Base-by-base conservation (phyloP, 1,140 invertebrate species). In the Drosophila baimaii region DNA sequence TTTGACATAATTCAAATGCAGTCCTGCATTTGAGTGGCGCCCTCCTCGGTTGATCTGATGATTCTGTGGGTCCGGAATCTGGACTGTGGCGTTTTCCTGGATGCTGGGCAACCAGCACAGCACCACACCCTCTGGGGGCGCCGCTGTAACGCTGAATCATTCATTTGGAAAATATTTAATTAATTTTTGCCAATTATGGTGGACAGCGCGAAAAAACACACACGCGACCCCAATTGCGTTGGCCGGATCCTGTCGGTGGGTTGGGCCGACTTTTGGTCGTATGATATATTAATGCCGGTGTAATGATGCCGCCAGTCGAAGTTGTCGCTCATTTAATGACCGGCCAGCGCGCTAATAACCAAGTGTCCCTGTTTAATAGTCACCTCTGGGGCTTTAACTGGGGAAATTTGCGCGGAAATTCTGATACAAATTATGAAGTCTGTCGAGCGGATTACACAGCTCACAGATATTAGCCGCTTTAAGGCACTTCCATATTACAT, bases 1-100 rank as follows among this genome's bases (percentile, higher is more conserved):
- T 90, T 90, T 90, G 88, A 90, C 88, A 90, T 90, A 90, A 90
- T 89, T 90, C 88, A 90, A 90, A 89, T 88, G 83, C 89, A 90
- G 89, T 55, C 69, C 70, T 90, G 84, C 84, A 84, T 86, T 77
- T 77, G 75, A 90, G 84, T 89, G 83, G 70, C 68, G 70, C 44
- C 51, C 73, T 62, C 66, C 44, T 51, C 62, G 63, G 57, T 68
- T 64, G 62, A 63, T 47, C 62, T 35, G 59, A 56, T 65, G 55
- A 35, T 35, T 55, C 46, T 49, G 54, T 55, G 47, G 39, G 13
- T 31, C 23, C 49, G 57, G 52, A 43, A 29, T 43, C 19, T 21
- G 61, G 56, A 25, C 56, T 25, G n/a, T 21, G 31, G 7, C n/a
- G 8, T 46, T 39, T 37, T 19, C 37, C 58, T 17, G 21, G 46